These are phyloP conservation scores for Pristionchus maxplancki DNA, from an alignment of 2,888 invertebrate species.

Conservation along the genomic window DNA sequence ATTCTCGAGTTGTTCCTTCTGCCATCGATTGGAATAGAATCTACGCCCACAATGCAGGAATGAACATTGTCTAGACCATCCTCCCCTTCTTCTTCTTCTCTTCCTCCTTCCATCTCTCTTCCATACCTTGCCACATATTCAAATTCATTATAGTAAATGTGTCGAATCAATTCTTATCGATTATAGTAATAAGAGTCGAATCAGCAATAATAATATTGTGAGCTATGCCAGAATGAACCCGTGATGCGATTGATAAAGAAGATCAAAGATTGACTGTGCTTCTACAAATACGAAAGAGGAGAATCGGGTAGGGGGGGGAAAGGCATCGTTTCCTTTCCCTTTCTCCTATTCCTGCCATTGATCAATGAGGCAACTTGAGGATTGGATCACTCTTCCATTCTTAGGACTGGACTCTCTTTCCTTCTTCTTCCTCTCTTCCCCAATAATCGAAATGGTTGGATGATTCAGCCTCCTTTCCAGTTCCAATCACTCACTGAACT, in stretches of 20 bases:
- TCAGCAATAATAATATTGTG: conserved; percentile 7
- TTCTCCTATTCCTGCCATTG: neutral
- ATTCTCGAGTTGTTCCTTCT: conserved; percentile 74
- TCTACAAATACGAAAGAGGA: neutral
- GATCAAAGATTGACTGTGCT: neutral
- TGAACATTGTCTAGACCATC: conserved; percentile 64
- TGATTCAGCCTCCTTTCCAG: conserved; percentile 23
- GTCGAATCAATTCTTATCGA: no score
- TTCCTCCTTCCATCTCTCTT: neutral
- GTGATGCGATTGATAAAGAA: conserved; percentile 26
- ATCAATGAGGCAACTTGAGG: neutral
- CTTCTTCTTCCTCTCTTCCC: neutral
- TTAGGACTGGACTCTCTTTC: neutral
- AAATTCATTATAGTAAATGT: neutral
- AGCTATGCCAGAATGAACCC: conserved; percentile 2
- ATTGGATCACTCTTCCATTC: neutral
- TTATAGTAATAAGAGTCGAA: neutral
- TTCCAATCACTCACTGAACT: conserved; percentile 7
- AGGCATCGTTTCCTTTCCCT: neutral
- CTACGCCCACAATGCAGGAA: conserved; percentile 66
- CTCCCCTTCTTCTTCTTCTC: no score
- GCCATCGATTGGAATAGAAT: conserved; percentile 73
- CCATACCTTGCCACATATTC: conserved; percentile 7
- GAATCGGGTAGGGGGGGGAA: neutral
- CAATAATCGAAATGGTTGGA: neutral